Evolutionary conservation across 2,888 invertebrate species (phyloP).

Genomic region (Caenorhabditis angaria): DNA sequence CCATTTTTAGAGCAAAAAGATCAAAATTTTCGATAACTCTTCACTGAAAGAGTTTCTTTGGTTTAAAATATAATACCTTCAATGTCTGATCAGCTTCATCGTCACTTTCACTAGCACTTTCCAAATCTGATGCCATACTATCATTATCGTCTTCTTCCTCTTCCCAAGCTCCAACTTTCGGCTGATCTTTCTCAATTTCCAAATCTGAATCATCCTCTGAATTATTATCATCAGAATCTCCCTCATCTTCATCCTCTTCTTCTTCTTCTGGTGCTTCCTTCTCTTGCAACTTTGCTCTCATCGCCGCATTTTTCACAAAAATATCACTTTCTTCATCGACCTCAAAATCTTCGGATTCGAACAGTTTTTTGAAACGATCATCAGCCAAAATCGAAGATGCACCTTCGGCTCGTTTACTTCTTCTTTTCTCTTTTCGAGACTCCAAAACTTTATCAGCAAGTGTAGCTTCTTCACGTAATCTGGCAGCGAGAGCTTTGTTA

Average conservation of each 20-base stretch:
- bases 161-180: conserved; percentile 14
- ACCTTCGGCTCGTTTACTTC: conserved; percentile 42
- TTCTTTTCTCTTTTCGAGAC: conserved; percentile 50
- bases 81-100: conserved; percentile 30
- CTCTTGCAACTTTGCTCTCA: conserved; percentile 25
- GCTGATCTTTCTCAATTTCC: background rate
- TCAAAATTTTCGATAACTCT: too few relatives aligned
- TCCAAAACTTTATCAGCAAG: conserved; percentile 29
- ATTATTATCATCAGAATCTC: conserved; percentile 17
- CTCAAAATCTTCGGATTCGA: conserved; percentile 84
- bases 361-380: conserved; percentile 87
- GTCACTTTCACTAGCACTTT: conserved; percentile 25
- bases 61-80: conserved; percentile 5
- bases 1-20: background rate
- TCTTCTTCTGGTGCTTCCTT: conserved; percentile 26
- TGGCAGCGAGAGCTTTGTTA: conserved; percentile 62
- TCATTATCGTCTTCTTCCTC: conserved; percentile 26
- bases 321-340: conserved; percentile 55
- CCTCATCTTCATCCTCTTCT: conserved; percentile 37
- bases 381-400: conserved; percentile 82
- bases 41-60: background rate
- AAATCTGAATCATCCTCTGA: conserved; percentile 8
- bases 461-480: conserved; percentile 50
- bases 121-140: conserved; percentile 35
- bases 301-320: conserved; percentile 28